Conservation (phyloP, 2,797 vertebrate species). For the Austrolebias charrua region DNA sequence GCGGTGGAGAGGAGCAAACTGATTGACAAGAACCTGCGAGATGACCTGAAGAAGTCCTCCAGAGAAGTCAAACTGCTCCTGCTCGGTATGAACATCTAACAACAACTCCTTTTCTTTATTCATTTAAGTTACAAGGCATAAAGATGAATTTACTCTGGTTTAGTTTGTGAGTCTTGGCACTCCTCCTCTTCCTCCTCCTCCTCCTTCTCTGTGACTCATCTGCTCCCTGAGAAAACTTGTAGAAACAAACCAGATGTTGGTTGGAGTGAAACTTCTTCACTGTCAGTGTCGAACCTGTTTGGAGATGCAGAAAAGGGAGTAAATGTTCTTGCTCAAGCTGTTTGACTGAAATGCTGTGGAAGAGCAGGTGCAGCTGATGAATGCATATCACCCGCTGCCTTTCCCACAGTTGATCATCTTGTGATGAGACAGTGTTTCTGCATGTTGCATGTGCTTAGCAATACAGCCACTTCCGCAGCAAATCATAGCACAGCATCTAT, state of each 20-base stretch:
- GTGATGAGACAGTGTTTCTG: too few species aligned
- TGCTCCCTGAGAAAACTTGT: slow-evolving; percentile 19
- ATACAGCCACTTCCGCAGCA: too few species aligned
- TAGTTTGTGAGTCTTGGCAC: slow-evolving; percentile 16
- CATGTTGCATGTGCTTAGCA: too few species aligned
- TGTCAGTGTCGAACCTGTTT: not conserved
- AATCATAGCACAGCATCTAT: too few species aligned
- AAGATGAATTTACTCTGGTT: not conserved
- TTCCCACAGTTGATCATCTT: too few species aligned
- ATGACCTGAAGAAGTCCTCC: slow-evolving; percentile 92
- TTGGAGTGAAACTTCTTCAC: slow-evolving; percentile 4
- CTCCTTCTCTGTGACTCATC: slow-evolving; percentile 53
- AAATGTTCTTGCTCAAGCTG: slow-evolving; percentile 1
- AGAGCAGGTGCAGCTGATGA: not conserved
- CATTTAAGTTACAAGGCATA: not conserved
- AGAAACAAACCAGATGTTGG: slow-evolving; percentile 53
- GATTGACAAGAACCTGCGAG: slow-evolving; percentile 93
- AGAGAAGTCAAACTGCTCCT: slow-evolving; percentile 95
- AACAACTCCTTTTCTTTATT: not conserved
- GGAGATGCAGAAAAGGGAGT: not conserved
- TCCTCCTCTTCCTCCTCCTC: slow-evolving; percentile 13
- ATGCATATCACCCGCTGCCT: not conserved
- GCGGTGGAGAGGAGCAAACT: slow-evolving; percentile 95
- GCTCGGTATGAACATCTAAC: slow-evolving; percentile 82
- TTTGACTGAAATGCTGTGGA: not conserved